Evolutionary conservation across 2,888 invertebrate genomes (phyloP).

Genomic region (Polyploca ridens): DNA sequence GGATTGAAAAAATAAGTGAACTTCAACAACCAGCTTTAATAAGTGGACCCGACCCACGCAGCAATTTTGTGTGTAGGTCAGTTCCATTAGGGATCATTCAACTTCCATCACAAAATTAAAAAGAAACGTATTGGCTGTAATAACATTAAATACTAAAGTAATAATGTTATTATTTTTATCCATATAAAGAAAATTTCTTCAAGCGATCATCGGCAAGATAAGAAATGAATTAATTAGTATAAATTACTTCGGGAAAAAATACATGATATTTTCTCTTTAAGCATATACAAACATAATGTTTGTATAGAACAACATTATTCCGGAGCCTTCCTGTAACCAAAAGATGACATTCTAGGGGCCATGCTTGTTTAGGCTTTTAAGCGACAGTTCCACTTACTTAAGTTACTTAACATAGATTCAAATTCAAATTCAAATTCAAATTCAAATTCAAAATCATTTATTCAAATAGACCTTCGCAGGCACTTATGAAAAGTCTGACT

Average conservation of each 20-base stretch:
- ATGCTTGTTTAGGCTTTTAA: slow-evolving; percentile 6
- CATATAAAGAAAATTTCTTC: no score
- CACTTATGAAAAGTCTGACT: no score
- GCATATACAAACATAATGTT: background rate
- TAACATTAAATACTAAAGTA: no score
- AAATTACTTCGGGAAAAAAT: background rate
- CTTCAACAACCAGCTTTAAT: slow-evolving; percentile 1
- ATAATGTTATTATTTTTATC: no score
- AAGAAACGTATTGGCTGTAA: background rate
- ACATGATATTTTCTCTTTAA: background rate
- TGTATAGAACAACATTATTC: background rate
- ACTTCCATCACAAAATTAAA: background rate
- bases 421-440: no score
- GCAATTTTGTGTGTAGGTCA: background rate
- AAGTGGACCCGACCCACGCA: background rate
- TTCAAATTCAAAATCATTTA: no score
- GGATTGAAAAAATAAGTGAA: background rate
- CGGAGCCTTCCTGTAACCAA: background rate
- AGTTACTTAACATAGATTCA: background rate
- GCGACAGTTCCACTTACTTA: background rate
- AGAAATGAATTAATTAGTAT: background rate
- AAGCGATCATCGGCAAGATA: no score
- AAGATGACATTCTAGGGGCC: slow-evolving; percentile 6
- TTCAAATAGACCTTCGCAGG: no score
- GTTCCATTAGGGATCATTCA: background rate